These are phyloP conservation scores for Achlya flavicornis DNA, from an alignment of 2,888 invertebrate species.

Conservation along the genomic window DNA sequence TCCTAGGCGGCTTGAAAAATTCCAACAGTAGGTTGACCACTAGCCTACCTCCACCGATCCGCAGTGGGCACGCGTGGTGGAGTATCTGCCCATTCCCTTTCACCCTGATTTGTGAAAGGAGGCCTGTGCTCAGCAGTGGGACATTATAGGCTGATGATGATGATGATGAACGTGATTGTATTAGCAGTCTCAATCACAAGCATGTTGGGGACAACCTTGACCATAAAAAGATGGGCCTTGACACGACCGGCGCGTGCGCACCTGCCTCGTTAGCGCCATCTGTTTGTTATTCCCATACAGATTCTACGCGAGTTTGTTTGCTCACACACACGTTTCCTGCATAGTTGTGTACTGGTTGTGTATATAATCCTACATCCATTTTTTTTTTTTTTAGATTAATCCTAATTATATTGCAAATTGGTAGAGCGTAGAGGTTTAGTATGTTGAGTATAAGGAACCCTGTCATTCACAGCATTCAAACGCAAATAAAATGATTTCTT, in stretches of 20 bases:
- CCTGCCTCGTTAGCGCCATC: constrained; percentile 47
- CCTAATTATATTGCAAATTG: neutral
- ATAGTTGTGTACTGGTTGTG: neutral
- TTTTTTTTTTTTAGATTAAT: neutral
- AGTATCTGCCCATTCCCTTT: no score
- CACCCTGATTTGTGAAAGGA: no score
- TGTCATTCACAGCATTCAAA: neutral
- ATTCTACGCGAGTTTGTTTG: constrained; percentile 11
- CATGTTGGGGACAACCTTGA: constrained; percentile 45
- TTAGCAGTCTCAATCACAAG: neutral
- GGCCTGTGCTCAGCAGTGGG: no score
- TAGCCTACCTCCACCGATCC: no score
- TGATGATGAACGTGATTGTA: constrained; percentile 19
- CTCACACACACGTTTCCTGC: neutral
- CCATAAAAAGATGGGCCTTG: constrained; percentile 51
- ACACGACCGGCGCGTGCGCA: constrained; percentile 47
- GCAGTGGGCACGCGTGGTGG: no score
- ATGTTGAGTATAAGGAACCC: neutral
- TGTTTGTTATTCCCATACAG: constrained; percentile 25
- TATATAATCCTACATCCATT: neutral
- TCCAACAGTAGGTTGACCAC: no score
- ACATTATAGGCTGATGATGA: no score
- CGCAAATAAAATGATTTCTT: no score
- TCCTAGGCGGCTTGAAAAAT: no score
- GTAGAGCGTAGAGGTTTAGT: neutral